Conservation (phyloP, 2,888 invertebrate genomes). For the Hedychridium roseum region DNA sequence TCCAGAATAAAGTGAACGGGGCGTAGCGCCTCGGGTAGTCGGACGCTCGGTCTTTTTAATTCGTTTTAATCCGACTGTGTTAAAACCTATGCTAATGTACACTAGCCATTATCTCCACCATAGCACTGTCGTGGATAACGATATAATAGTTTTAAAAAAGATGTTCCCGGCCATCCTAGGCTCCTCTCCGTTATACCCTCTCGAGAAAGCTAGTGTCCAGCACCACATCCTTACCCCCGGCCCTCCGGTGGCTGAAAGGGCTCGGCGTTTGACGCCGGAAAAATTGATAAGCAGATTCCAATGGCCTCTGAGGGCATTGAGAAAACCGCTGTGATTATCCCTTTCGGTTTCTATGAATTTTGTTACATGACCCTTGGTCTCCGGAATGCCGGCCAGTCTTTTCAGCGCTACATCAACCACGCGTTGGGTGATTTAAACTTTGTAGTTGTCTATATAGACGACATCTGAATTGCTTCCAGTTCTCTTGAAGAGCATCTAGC, state of each 20-base stretch:
- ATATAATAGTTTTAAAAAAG: too few species aligned
- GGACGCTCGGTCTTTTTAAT: too few species aligned
- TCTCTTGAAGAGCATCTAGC: conserved; percentile 11
- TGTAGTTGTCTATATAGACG: conserved; percentile 7
- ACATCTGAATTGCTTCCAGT: conserved; percentile 14
- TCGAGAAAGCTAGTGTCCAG: not conserved
- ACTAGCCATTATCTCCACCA: too few species aligned
- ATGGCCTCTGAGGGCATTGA: conserved; percentile 16
- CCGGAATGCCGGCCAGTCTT: conserved; percentile 14
- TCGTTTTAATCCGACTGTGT: too few species aligned
- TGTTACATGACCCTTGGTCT: conserved; percentile 21
- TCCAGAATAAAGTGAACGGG: not conserved
- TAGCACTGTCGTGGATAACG: too few species aligned
- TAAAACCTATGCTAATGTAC: too few species aligned
- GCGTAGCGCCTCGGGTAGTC: too few species aligned
- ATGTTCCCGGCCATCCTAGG: conserved; percentile 2
- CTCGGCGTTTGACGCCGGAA: conserved; percentile 49
- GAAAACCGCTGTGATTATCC: conserved; percentile 23
- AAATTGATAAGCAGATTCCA: conserved; percentile 44
- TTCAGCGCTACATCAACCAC: conserved; percentile 10
- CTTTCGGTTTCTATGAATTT: conserved; percentile 27
- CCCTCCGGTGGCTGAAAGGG: conserved; percentile 44
- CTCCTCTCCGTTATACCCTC: not conserved
- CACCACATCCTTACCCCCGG: conserved; percentile 39
- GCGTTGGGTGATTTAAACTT: conserved; percentile 13